These are phyloP conservation scores for Augiades crinisus DNA, from an alignment of 2,888 invertebrate genomes.

Conservation along the genomic window DNA sequence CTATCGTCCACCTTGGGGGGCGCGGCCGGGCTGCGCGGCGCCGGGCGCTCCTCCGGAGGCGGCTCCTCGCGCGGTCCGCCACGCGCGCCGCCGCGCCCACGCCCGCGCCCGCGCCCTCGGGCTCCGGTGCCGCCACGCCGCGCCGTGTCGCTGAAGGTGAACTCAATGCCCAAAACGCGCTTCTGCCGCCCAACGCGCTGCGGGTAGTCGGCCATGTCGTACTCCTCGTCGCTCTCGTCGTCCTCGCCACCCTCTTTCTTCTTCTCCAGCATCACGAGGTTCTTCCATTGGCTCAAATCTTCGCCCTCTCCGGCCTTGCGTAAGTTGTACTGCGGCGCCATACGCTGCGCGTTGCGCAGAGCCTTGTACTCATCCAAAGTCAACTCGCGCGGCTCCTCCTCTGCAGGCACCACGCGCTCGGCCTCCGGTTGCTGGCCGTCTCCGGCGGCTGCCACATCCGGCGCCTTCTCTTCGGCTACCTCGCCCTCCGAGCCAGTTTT, in stretches of 20 bases:
- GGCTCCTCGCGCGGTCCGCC: slow-evolving; percentile 59
- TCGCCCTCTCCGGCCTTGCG: slow-evolving; percentile 97
- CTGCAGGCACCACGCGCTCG: slow-evolving; percentile 78
- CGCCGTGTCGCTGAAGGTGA: slow-evolving; percentile 91
- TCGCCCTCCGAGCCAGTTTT: slow-evolving; percentile 75
- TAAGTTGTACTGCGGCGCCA: slow-evolving; percentile 93
- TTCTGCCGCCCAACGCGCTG: slow-evolving; percentile 94
- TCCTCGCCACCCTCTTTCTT: slow-evolving; percentile 86
- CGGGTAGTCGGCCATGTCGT: slow-evolving; percentile 89
- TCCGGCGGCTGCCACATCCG: slow-evolving; percentile 55
- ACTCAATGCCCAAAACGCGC: slow-evolving; percentile 92
- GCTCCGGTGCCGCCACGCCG: slow-evolving; percentile 87
- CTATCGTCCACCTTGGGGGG: slow-evolving; percentile 97
- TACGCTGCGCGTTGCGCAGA: slow-evolving; percentile 87
- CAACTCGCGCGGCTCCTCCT: slow-evolving; percentile 92
- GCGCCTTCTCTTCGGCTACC: slow-evolving; percentile 78
- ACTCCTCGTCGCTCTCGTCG: slow-evolving; percentile 86
- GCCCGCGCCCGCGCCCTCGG: slow-evolving; percentile 82
- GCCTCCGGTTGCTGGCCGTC: slow-evolving; percentile 65
- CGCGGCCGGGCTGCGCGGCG: slow-evolving; percentile 53
- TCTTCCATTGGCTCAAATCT: slow-evolving; percentile 95
- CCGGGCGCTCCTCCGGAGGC: slow-evolving; percentile 60
- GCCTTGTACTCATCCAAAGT: slow-evolving; percentile 98
- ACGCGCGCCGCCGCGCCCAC: slow-evolving; percentile 67
- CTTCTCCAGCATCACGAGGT: slow-evolving; percentile 90